These are phyloP conservation scores for Drosophila aff. DNA, from an alignment of 1,140 invertebrate genomes.

Conservation along the genomic window DNA sequence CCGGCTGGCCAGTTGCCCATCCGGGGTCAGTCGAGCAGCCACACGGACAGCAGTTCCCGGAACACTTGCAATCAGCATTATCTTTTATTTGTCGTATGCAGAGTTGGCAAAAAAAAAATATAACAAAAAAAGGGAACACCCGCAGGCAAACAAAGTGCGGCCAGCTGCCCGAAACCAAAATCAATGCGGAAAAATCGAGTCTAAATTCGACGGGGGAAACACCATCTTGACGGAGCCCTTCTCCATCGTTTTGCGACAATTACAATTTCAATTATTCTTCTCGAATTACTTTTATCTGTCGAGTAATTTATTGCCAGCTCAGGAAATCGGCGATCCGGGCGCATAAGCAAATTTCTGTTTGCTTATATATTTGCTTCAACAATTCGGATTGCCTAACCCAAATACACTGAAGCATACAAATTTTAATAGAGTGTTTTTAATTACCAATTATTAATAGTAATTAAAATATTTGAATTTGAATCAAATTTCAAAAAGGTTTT, in stretches of 20 bases:
- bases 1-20: conserved; percentile 66
- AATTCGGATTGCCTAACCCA: background rate
- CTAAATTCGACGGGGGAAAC: conserved; percentile 12
- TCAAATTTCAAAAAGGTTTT: too few relatives aligned
- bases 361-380: conserved; percentile 17
- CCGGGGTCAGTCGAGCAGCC: conserved; percentile 35
- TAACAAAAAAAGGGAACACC: conserved; percentile 23
- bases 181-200: conserved; percentile 37
- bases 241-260: conserved; percentile 37
- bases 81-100: conserved; percentile 64
- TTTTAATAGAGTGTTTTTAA: too few relatives aligned
- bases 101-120: conserved; percentile 51
- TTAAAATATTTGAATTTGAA: background rate
- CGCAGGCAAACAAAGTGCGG: conserved; percentile 14
- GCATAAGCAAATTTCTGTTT: conserved; percentile 45
- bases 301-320: conserved; percentile 46
- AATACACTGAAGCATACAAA: background rate
- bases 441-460: background rate
- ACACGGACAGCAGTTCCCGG: conserved; percentile 48
- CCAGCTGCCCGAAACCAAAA: conserved; percentile 32
- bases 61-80: conserved; percentile 73
- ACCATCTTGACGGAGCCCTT: conserved; percentile 3
- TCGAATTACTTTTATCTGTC: conserved; percentile 50
- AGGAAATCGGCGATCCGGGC: background rate
- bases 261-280: conserved; percentile 53